Conservation (phyloP, 2,113 vertebrate genomes). For the Garra rufa region DNA sequence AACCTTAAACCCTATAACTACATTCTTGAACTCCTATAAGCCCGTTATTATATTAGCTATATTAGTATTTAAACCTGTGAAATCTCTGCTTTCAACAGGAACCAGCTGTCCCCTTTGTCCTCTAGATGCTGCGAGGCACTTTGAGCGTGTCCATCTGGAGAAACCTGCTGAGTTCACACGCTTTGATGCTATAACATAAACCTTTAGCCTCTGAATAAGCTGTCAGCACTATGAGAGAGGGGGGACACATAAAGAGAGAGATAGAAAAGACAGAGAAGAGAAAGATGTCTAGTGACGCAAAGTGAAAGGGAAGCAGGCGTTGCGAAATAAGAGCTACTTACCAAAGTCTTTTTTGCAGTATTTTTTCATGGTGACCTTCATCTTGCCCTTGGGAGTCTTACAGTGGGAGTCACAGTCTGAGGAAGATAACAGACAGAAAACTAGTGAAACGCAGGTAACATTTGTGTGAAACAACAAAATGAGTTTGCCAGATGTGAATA, state of each 20-base stretch:
- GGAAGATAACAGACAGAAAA: background rate
- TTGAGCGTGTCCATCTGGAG: slow-evolving; percentile 51
- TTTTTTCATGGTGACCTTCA: slow-evolving; percentile 99
- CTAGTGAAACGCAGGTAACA: background rate
- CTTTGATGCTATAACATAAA: slow-evolving; percentile 62
- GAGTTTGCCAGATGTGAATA: background rate
- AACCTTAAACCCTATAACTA: slow-evolving; percentile 15
- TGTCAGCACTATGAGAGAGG: slow-evolving; percentile 44
- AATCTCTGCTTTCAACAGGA: slow-evolving; percentile 52
- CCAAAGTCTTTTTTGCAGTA: slow-evolving; percentile 99
- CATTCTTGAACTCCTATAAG: slow-evolving; percentile 36
- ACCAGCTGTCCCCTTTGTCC: slow-evolving; percentile 59
- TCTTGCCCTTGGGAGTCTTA: slow-evolving; percentile 96
- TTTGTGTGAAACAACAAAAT: background rate
- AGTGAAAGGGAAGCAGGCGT: background rate
- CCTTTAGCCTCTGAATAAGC: slow-evolving; percentile 61
- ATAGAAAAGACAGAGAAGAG: background rate
- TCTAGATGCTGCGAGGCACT: slow-evolving; percentile 50
- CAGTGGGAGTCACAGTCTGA: slow-evolving; percentile 97
- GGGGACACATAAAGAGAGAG: slow-evolving; percentile 33
- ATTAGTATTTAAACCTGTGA: slow-evolving; percentile 23
- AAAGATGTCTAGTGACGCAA: slow-evolving; percentile 16
- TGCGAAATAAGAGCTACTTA: slow-evolving; percentile 75
- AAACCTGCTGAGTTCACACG: slow-evolving; percentile 47
- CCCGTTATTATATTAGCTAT: slow-evolving; percentile 48